phyloP scores from a whole-genome alignment of 2,113 vertebrate species.

The Thermophis baileyi region DNA sequence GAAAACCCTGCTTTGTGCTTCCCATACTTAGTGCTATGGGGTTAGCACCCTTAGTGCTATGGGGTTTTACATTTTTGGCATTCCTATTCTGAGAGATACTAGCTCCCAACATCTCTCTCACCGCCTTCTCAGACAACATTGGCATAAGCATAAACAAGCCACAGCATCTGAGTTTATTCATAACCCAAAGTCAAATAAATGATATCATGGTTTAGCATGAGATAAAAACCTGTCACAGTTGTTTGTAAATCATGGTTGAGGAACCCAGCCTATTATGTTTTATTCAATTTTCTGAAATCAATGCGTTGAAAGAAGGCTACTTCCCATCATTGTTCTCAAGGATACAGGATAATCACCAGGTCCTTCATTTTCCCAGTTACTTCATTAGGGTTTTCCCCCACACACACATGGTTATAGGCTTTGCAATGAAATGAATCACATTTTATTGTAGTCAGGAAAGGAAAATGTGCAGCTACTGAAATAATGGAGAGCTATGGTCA shows the following conservation, averaged over 20 bases:
- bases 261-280: not conserved
- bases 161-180: not conserved
- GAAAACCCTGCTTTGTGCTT: not conserved
- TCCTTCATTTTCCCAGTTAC: not conserved
- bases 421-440: not conserved
- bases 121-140: not conserved
- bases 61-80: not conserved
- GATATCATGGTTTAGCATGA: not conserved
- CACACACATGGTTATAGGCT: not conserved
- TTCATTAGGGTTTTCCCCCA: not conserved
- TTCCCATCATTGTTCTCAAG: not conserved
- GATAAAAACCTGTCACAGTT: not conserved
- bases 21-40: not conserved
- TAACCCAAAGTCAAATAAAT: not conserved
- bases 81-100: not conserved
- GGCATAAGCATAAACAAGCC: not conserved
- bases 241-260: not conserved
- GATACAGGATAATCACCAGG: not conserved
- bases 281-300: not conserved
- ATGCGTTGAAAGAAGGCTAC: not conserved
- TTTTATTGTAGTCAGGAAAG: not conserved
- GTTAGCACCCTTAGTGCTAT: not conserved
- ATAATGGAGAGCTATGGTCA: conserved; percentile 7
- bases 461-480: not conserved
- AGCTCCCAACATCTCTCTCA: not conserved